Evolutionary conservation across 2,888 invertebrate species (phyloP), one percentile per base, ranked within the genome.

Genomic region (Drosophila glabriapex): DNA sequence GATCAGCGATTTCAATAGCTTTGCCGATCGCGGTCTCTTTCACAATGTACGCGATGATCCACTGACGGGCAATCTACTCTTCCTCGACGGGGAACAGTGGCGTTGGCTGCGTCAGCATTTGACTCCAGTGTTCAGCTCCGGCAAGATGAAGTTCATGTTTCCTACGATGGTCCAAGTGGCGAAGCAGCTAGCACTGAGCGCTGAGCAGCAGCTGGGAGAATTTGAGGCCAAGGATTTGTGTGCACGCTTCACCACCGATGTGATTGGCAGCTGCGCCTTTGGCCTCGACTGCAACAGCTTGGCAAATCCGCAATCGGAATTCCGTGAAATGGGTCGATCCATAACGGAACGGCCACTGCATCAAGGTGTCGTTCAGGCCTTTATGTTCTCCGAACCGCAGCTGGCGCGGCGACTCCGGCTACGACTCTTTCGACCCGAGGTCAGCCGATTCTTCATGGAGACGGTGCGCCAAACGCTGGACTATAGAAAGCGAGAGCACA

Each of bases 111-210:
- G 95, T 19, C 82, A 90, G 0, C 94, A 94, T 58, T 68, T 94
- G 33, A 93, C 94, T 0, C 94, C 94, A 0, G 93, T 94, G 0
- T 95, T 95, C 62, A 94, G 94, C 1, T 93, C 94, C 0, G 94
- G 94, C 7, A 94, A 94, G 80, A 94, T 95, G 91, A 94, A 94
- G 73, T 91, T 86, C 33, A 94, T 94, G 94, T 94, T 93, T 68
- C 88, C 91, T 9, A 91, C 90, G 1, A 82, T 94, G 43, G 76
- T 90, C 0, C 52, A 73, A 16, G 82, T 85, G 28, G 81, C 77
- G 0, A 68, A 83, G 5, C 61, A 60, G 10, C 43, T 85, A 25
- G 35, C 62, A 0, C 12, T 46, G 14, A 56, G 63, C 4, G 71
- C 54, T 61, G 50, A 60, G 4, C 46, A 35, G 3, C 60, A 81